These are phyloP conservation scores for Chorisops tibialis DNA, from an alignment of 2,888 invertebrate species.

Conservation along the genomic window DNA sequence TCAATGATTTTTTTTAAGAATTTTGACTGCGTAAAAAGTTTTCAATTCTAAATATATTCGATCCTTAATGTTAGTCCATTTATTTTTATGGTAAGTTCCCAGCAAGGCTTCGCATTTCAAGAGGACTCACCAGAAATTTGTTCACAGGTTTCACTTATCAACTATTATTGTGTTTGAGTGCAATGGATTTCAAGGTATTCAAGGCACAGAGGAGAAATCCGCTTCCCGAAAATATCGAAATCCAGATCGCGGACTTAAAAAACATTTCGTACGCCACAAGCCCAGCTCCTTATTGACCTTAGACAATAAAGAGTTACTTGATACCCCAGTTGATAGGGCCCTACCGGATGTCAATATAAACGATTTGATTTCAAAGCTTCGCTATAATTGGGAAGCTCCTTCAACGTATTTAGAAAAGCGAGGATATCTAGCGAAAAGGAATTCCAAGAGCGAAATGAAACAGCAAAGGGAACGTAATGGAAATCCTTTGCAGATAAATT, in stretches of 20 bases:
- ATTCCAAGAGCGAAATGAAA: background rate
- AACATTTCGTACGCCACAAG: background rate
- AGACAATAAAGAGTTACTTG: too few species aligned
- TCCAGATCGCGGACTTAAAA: background rate
- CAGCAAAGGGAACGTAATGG: background rate
- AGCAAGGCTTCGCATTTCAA: background rate
- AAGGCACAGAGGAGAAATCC: background rate
- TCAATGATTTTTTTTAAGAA: background rate
- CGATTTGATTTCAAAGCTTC: constrained; percentile 8
- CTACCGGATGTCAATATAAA: background rate
- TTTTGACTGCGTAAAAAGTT: background rate
- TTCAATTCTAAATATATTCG: background rate
- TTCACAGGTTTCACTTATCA: background rate
- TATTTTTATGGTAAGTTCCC: constrained; percentile 10
- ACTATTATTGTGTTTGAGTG: background rate
- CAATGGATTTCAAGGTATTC: background rate
- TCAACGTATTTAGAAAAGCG: constrained; percentile 14
- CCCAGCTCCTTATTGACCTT: background rate
- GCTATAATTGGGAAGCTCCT: constrained; percentile 16
- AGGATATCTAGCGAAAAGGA: constrained; percentile 1
- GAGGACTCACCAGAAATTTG: background rate
- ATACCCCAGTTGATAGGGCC: background rate
- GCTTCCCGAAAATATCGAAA: constrained; percentile 1
- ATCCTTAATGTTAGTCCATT: constrained; percentile 5
- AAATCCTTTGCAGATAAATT: background rate